Evolutionary conservation across 1,140 invertebrate species (phyloP).

Genomic region (Holcopasites calliopsidis): DNA sequence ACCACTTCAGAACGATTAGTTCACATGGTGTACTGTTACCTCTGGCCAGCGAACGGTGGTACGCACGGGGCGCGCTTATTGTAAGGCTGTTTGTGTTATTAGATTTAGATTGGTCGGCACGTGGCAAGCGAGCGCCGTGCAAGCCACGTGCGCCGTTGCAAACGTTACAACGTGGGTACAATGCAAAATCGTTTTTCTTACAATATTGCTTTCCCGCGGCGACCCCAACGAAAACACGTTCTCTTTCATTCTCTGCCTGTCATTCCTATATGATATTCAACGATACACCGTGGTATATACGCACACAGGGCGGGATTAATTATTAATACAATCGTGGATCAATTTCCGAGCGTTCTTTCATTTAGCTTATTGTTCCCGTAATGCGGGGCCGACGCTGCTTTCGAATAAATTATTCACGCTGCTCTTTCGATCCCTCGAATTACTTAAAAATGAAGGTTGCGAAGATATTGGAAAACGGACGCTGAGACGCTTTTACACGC

Average conservation of each 20-base stretch:
- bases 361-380: not conserved
- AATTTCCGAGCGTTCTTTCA: not conserved
- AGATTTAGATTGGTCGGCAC: constrained; percentile 76
- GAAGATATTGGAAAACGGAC: not conserved
- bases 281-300: no score
- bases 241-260: constrained; percentile 36
- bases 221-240: constrained; percentile 43
- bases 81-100: constrained; percentile 77
- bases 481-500: not conserved
- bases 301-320: not conserved
- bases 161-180: constrained; percentile 66
- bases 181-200: constrained; percentile 61
- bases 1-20: constrained; percentile 76
- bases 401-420: not conserved
- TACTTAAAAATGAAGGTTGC: not conserved
- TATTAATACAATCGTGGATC: constrained; percentile 2
- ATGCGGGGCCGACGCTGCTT: not conserved
- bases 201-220: constrained; percentile 45
- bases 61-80: constrained; percentile 59
- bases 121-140: constrained; percentile 56
- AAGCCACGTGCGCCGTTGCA: constrained; percentile 67
- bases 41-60: constrained; percentile 54
- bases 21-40: constrained; percentile 78
- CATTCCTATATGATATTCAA: constrained; percentile 5
- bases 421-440: not conserved